Evolutionary conservation across 2,113 vertebrate genomes (phyloP), one percentile per base, ranked within the genome.

Genomic region (Plecturocebus donacophilus): DNA sequence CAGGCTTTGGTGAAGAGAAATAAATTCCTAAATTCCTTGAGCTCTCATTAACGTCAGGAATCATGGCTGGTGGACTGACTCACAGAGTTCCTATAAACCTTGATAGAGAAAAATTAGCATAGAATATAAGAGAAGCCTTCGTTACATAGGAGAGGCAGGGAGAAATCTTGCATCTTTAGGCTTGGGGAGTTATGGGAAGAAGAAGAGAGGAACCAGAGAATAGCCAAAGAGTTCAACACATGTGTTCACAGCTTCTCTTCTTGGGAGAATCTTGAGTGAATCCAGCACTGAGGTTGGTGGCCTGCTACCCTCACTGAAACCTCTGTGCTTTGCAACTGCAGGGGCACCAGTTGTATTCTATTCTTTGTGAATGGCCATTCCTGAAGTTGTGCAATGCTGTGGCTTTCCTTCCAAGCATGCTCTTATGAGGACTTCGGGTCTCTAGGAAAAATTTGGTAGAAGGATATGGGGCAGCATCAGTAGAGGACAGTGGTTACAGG

Each of bases 11-110:
- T 75, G 80, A 85, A 1, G 17, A 58, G 49, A 91, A 95, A 83
- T 54, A 16, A 52, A 91, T 97, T 91, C 68, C 40, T 54, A 49
- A 70, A 54, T 94, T 91, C 56, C 42, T 85, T 88, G 83, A 76
- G 70, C 32, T 80, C 20, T 30, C 10, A 32, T 52, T 20, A 89
- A 71, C 17, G 38, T 52, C 20, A 88, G 30, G 66, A 87, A 19
- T 17, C 40, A 92, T 58, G 4, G 25, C 42, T 88, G 17, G 45
- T 64, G 9, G n/a, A 14, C 70, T 79, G 49, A 32, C 40, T 87
- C 47, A 7, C 54, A 45, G 40, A 49, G n/a, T 86, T 91, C 79
- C 89, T 25, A 25, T 90, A 64, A 90, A 84, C 3, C 16, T 9
- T 32, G 10, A 71, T 8, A 70, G 49, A 90, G 47, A 71, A 87